A percentile compares a stretch with the other conserved stretches of the same genome.
phyloP scores from a whole-genome alignment of 2,888 invertebrate genomes.

The Sarcophaga carnaria region DNA sequence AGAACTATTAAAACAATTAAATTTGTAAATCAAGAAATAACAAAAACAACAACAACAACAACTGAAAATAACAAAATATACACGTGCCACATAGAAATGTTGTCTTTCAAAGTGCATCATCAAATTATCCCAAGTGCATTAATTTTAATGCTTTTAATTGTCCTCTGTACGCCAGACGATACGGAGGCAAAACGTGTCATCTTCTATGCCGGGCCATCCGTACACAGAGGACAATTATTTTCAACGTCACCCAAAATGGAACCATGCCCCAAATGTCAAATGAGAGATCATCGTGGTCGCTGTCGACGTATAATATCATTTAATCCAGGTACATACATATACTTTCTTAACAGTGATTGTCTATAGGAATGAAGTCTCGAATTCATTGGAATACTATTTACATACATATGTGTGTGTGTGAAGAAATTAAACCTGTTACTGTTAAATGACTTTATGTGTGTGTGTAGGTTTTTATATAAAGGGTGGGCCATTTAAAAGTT shows the following conservation, averaged over 20 bases:
- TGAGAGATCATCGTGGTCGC: constrained; percentile 78
- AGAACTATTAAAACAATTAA: too few species aligned
- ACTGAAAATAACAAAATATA: background rate
- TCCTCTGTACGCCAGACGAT: constrained; percentile 72
- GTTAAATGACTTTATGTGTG: too few species aligned
- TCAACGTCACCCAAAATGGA: constrained; percentile 72
- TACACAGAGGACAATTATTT: constrained; percentile 76
- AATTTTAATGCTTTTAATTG: constrained; percentile 71
- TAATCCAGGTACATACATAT: constrained; percentile 73
- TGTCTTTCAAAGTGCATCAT: constrained; percentile 52
- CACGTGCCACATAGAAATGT: constrained; percentile 22
- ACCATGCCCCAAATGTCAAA: constrained; percentile 78
- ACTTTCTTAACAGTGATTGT: background rate
- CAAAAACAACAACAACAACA: background rate
- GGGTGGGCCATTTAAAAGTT: too few species aligned
- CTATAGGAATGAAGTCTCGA: too few species aligned
- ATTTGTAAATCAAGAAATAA: too few species aligned
- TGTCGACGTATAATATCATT: constrained; percentile 77
- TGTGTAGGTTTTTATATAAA: too few species aligned
- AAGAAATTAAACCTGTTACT: too few species aligned
- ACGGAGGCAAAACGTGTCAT: constrained; percentile 76
- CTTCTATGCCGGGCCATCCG: constrained; percentile 74
- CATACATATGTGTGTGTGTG: too few species aligned
- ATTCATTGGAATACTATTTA: too few species aligned
- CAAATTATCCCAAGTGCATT: constrained; percentile 33